Base-by-base conservation (phyloP, 1,140 invertebrate genomes). In the Sycobia sp. region DNA sequence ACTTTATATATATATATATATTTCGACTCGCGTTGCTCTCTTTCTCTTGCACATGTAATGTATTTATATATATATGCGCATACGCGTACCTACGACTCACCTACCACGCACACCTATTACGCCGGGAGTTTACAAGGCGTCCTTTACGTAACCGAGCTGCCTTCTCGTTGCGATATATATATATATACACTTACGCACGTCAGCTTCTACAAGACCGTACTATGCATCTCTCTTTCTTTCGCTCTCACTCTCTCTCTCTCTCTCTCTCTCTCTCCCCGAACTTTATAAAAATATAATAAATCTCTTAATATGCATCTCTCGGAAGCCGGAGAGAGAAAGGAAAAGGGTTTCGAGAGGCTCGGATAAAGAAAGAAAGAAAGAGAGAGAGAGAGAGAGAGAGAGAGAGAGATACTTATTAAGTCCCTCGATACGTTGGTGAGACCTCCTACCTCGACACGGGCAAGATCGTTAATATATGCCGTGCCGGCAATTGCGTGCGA, bases 101-200 rank as follows among this genome's bases (percentile, higher is more conserved):
- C 16, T 32, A n/a, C n/a, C n/a, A n/a, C n/a, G n/a, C n/a, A n/a
- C n/a, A n/a, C n/a, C 25, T 16, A 16, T 10, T 32, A 49, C 47
- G 16, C 32, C n/a, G n/a, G n/a, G n/a, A n/a, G n/a, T 49, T 36
- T 53, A 53, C 49, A 38, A 32, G 36, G 25, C 57, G 57, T 59
- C 32, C 56, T 58, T 59, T 59, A 59, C 57, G 57, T 59, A 59
- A 59, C 36, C 38, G 20, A n/a, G n/a, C n/a, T n/a, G n/a, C n/a
- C n/a, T n/a, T n/a, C n/a, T n/a, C n/a, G n/a, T n/a, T n/a, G n/a
- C n/a, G n/a, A n/a, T n/a, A n/a, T n/a, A n/a, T n/a, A n/a, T n/a
- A n/a, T n/a, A n/a, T n/a, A n/a, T n/a, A n/a, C n/a, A n/a, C n/a
- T n/a, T n/a, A n/a, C 18, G 20, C 49, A 32, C 32, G 32, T 32